Percentiles rank a stretch among this genome's conserved stretches.
Conservation (phyloP, 2,888 invertebrate genomes). For the Keiferia lycopersicella region DNA sequence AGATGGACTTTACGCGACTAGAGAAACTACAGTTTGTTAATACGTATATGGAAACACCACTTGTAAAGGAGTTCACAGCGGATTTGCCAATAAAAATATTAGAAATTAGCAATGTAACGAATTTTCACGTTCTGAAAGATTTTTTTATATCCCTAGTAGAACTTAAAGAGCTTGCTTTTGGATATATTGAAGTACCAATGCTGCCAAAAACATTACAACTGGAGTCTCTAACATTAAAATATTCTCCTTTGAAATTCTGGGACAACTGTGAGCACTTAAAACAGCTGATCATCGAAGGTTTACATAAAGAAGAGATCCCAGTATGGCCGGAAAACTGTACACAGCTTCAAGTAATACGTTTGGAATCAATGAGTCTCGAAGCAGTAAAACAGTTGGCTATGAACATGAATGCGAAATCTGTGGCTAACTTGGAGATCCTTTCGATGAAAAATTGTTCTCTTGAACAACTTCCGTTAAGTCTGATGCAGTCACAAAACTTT, state of each 20-base stretch:
- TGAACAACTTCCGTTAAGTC: not conserved
- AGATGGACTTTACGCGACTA: not conserved
- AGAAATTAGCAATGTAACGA: not conserved
- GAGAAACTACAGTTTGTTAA: not conserved
- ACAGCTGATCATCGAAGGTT: not conserved
- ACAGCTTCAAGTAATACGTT: not conserved
- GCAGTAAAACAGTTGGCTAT: not conserved
- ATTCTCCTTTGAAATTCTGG: not conserved
- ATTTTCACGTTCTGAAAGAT: not conserved
- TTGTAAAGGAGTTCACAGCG: not conserved
- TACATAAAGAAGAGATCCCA: not conserved
- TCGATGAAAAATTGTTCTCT: not conserved
- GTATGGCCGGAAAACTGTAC: not conserved
- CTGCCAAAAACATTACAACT: not conserved
- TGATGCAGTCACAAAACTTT: slow-evolving; percentile 1
- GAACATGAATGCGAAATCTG: not conserved
- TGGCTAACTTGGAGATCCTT: not conserved
- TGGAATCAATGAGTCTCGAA: not conserved
- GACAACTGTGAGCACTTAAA: not conserved
- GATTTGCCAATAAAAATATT: not conserved
- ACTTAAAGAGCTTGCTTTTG: not conserved
- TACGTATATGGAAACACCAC: not conserved
- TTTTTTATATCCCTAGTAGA: not conserved
- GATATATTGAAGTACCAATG: not conserved
- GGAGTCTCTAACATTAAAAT: not conserved